Percentiles rank a stretch among this genome's conserved stretches.
Conservation (phyloP, 1,140 invertebrate genomes). For the Cepaea nemoralis region DNA sequence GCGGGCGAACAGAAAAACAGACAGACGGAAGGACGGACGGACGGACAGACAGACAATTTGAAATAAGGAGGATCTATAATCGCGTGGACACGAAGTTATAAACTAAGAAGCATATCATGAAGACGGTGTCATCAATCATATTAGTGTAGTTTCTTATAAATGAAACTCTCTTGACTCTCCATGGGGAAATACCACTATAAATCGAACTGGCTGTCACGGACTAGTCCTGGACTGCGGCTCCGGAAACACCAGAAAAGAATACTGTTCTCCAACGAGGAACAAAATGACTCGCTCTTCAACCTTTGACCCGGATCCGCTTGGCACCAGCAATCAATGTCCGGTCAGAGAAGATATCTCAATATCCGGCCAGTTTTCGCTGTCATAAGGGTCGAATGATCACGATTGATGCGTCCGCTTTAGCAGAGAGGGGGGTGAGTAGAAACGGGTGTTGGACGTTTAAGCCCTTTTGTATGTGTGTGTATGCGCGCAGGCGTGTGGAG, state of each 20-base stretch:
- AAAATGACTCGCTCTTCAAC: slow-evolving; percentile 22
- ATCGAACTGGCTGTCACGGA: background rate
- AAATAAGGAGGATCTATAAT: too few relatives aligned
- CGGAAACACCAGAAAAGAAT: background rate
- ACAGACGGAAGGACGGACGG: too few relatives aligned
- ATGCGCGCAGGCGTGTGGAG: background rate
- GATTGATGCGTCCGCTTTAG: background rate
- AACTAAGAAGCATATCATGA: too few relatives aligned
- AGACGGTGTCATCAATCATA: background rate
- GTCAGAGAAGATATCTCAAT: slow-evolving; percentile 25
- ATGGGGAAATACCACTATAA: background rate
- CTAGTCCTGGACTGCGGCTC: background rate
- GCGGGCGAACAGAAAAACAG: too few relatives aligned
- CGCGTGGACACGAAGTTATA: too few relatives aligned
- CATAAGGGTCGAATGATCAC: slow-evolving; percentile 11
- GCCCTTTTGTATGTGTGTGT: background rate
- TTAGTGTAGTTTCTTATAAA: background rate
- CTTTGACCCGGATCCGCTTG: slow-evolving; percentile 39
- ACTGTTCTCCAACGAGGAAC: slow-evolving; percentile 9
- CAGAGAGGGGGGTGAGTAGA: background rate
- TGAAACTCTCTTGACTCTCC: background rate
- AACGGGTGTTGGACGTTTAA: background rate
- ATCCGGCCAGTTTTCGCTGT: slow-evolving; percentile 22
- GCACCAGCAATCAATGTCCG: slow-evolving; percentile 40
- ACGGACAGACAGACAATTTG: too few relatives aligned